These are phyloP conservation scores for Ganaspis brasiliensis DNA, from an alignment of 2,888 invertebrate species.

Conservation along the genomic window DNA sequence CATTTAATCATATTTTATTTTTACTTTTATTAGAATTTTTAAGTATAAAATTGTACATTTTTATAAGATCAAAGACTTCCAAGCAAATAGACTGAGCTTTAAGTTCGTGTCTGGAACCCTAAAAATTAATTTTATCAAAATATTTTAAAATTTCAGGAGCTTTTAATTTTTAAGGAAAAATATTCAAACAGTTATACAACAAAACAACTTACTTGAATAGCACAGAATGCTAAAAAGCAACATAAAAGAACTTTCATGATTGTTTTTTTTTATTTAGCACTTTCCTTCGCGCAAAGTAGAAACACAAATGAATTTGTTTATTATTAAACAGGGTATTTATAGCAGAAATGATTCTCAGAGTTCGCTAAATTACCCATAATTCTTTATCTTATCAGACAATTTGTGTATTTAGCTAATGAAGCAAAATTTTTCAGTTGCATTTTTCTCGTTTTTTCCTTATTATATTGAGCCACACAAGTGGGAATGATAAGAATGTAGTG, in stretches of 20 bases:
- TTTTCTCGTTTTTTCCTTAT: too few species aligned
- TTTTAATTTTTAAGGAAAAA: too few species aligned
- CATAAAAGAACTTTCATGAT: not conserved
- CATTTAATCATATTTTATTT: too few species aligned
- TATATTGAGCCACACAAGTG: not conserved
- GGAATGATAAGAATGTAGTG: not conserved
- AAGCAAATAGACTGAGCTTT: too few species aligned
- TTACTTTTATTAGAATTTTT: too few species aligned
- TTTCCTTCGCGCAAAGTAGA: not conserved
- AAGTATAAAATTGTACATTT: too few species aligned
- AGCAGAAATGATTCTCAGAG: not conserved
- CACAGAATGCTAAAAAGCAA: not conserved
- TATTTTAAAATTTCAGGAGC: too few species aligned
- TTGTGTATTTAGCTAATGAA: not conserved
- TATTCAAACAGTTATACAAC: too few species aligned
- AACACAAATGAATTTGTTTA: not conserved
- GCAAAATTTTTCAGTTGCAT: not conserved
- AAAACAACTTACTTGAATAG: not conserved
- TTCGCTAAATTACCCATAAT: not conserved
- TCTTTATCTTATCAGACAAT: not conserved
- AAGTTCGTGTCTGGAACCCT: too few species aligned
- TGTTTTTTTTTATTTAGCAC: not conserved
- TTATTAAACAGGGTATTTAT: not conserved
- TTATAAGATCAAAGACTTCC: too few species aligned
- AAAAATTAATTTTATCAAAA: too few species aligned